These are phyloP conservation scores for Epizoanthus stellaris DNA, from an alignment of 92 coral and sea anemone species.

Conservation along the genomic window DNA sequence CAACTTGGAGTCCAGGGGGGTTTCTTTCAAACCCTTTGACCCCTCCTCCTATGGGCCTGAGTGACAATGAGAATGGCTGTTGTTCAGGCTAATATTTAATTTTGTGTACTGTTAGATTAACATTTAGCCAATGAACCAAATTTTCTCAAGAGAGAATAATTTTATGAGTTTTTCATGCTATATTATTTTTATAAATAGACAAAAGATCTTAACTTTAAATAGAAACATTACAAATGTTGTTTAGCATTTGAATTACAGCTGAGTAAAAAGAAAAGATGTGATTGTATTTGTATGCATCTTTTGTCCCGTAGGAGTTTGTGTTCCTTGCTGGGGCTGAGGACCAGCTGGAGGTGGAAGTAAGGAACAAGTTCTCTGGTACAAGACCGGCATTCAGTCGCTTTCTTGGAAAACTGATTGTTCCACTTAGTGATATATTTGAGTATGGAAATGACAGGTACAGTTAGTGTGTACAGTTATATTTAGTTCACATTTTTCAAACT, in stretches of 20 bases:
- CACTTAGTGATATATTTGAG: conserved; percentile 85
- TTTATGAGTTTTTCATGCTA: no score
- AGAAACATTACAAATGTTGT: no score
- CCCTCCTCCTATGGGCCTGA: no score
- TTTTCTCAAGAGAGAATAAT: no score
- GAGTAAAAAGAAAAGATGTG: background rate
- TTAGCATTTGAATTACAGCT: background rate
- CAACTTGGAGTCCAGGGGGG: no score
- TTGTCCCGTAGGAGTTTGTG: conserved; percentile 76
- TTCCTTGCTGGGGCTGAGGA: conserved; percentile 92
- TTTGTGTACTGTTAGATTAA: no score
- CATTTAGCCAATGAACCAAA: no score
- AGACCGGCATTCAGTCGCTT: conserved; percentile 95
- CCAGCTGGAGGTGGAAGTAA: conserved; percentile 86
- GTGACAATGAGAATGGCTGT: no score
- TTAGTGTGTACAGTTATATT: background rate
- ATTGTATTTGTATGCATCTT: background rate
- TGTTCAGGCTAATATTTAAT: no score
- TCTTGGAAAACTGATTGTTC: conserved; percentile 87
- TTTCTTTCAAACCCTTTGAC: no score
- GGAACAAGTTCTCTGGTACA: conserved; percentile 94
- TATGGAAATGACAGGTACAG: conserved; percentile 74
- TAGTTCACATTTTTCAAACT: background rate
- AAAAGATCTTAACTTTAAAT: no score
- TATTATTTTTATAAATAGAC: no score